Base-by-base conservation (phyloP, 2,113 vertebrate genomes). In the Triplophysa tibetana region DNA sequence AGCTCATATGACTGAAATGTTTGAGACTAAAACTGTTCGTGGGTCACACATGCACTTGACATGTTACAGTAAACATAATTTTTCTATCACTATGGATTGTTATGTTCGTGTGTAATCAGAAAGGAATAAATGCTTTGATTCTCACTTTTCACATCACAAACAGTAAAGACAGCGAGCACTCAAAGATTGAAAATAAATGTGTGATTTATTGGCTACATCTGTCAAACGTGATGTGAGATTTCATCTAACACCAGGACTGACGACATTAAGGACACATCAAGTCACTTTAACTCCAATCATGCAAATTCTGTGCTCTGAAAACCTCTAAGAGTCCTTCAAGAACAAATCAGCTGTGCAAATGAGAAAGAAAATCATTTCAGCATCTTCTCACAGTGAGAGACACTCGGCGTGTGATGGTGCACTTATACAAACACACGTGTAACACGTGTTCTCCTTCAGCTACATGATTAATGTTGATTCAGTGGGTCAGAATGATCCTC, bases 201-300 rank as follows among this genome's bases (percentile, higher is more conserved):
- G 41, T 43, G 41, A 9, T 43, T 43, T 43, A 43, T 43, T 43
- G 10, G 41, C 29, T 29, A 29, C 29, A 29, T 29, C 29, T 9
- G 10, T 8, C 41, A 43, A 9, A 43, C 50, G 67, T 38, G 10
- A 9, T n/a, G 68, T 52, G 29, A 29, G 29, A 29, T 50, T 11
- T 2, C 3, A 52, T 70, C 67, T 43, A 43, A 12, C 52, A 72
- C 29, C 52, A 56, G 11, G 69, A 38, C 26, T 4, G 33, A n/a
- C 19, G 29, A 5, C 7, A n/a, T 29, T 21, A 21, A 38, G 29
- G 69, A 21, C 52, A 58, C 26, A 29, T 58, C 21, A 73, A 41
- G 52, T 43, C 0, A 23, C 41, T 73, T 43, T 43, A 60, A 41
- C 60, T 60, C 33, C 33, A 73, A 73, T 73, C 70, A 73, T 60